Base-by-base conservation (phyloP, 2,888 invertebrate species). In the Lepetodrilus schrolli region DNA sequence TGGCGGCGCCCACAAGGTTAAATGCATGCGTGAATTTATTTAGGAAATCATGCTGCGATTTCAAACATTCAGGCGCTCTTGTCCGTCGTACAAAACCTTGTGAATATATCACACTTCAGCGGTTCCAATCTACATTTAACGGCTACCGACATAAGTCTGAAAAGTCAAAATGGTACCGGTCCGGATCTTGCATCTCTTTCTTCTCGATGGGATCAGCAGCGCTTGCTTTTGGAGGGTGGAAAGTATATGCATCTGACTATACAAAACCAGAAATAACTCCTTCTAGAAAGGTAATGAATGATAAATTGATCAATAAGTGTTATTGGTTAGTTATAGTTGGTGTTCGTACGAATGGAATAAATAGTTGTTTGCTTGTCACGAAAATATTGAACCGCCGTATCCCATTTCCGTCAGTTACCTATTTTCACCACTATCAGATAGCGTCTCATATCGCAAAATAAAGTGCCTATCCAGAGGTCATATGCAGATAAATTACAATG, bases 1-100 rank as follows among this genome's bases (percentile, higher is more conserved):
- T 83, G 83, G 80, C 83, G 71, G 81, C 81, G 74, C 80, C 83
- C 80, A 78, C 68, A 26, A 72, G 72, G 34, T 26, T 72, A 30
- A 13, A 38, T 74, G 49, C 71, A 73, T 71, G 66, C 20, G n/a
- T 73, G 34, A 74, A 77, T 73, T 43, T 49, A 66, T 58, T 76
- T 66, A 48, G 48, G 66, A 21, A 68, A 77, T n/a, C 34, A 74
- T 21, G 71, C 74, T 5, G 21, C 66, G 1, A 65, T 74, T 37
- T 73, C 75, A 47, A 77, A 74, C 20, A 73, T 79, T 68, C 77
- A 74, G 75, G 76, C n/a, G n/a, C n/a, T n/a, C n/a, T n/a, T n/a
- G n/a, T n/a, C n/a, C n/a, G n/a, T n/a, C n/a, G n/a, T n/a, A n/a
- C n/a, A n/a, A n/a, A n/a, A n/a, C n/a, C n/a, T n/a, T n/a, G n/a